Base-by-base conservation (phyloP, 2,113 vertebrate species). In the Trochalopteron elliotii region DNA sequence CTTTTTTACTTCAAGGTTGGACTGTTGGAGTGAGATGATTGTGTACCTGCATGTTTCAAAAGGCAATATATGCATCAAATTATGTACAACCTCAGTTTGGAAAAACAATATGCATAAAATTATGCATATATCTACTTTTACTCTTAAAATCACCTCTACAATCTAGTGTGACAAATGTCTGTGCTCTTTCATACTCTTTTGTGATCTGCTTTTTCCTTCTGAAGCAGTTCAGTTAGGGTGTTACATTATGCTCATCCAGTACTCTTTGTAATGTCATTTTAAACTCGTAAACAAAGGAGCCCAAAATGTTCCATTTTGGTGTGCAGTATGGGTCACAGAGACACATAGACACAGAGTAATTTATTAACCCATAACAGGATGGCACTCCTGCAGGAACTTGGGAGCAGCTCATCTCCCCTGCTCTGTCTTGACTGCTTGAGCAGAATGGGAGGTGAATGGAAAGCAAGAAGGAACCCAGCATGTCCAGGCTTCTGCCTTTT, bases 301-400 rank as follows among this genome's bases (percentile, higher is more conserved):
- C 21, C 1, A 1, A 72, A 82, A 65, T 57, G 42, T 0, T 44
- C 40, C 14, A 8, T 79, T 69, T 76, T 40, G 12, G 4, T 56
- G 15, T 52, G 40, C 23, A 31, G 22, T 22, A 21, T 9, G n/a
- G 49, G 15, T 83, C 35, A 40, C 10, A 71, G 72, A 52, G 17
- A 37, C n/a, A n/a, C n/a, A n/a, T n/a, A n/a, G n/a, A 39, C 17
- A 44, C 19, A 30, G 24, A 57, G 33, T 69, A 40, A 84, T 22
- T 50, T 61, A 17, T 49, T 49, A 49, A 49, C 47, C 47, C 12
- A 49, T 49, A 49, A 8, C 23, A 24, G 47, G 47, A 6, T 33
- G 25, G 37, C 24, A 5, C 3, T 69, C 6, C 60, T 61, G 16
- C 28, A 63, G 63, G 18, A 69, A 1, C 14, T 2, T 0, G 0